Evolutionary conservation across 2,797 vertebrate genomes (phyloP), one percentile per base, ranked within the genome.

Genomic region (Danio kyathit): DNA sequence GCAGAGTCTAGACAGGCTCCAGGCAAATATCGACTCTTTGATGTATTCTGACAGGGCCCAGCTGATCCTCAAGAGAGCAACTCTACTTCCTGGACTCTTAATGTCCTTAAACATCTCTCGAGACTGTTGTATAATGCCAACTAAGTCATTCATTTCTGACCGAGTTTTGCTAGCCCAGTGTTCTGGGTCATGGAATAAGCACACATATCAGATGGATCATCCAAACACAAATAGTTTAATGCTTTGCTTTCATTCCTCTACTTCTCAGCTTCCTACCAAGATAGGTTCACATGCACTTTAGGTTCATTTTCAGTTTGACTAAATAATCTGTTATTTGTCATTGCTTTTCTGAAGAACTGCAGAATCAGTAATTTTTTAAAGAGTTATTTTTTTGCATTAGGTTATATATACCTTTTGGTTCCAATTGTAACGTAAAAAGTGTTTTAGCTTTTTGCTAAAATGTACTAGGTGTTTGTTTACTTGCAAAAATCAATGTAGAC

Each of bases 11-110:
- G 81, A 73, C 69, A 4, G 12, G 60, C 78, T 80, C 49, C 16
- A 44, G 76, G 70, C 74, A 66, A 79, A 65, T 79, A 74, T 63
- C 21, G 16, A 69, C 76, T 43, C 19, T 83, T 75, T 83, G 76
- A 83, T 83, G 65, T 43, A 71, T 76, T 76, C 44, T 80, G 82
- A 83, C 82, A 83, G 51, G 63, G 48, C 48, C 59, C 60, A 80
- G 59, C 73, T 80, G 56, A 80, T 56, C 59, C 77, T 80, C 78
- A 80, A 65, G 69, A 57, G 70, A 74, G 40, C 59, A 65, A 46
- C 48, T 54, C 57, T 19, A 66, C 70, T 80, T 78, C 78, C 60
- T 61, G 65, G 70, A 80, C 60, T 74, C 41, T 14, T 48, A 56
- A 65, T 74, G 70, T 80, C 51, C 52, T 40, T 74, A 73, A 80